Evolutionary conservation across 1,140 invertebrate genomes (phyloP).

Genomic region (Araneus ventricosus): DNA sequence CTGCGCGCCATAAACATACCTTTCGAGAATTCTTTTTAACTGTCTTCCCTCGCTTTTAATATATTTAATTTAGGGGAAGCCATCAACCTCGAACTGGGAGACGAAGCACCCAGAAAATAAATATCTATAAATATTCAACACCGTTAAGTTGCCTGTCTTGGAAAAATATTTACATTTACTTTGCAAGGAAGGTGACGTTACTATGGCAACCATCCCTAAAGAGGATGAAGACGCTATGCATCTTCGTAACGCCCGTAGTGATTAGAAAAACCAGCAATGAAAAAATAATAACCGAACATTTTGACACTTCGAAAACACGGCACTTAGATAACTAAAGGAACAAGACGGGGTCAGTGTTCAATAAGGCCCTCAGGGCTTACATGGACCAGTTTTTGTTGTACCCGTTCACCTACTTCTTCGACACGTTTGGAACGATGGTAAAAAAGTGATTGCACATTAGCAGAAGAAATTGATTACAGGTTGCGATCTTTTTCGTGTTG

Average conservation of each 20-base stretch:
- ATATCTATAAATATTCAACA: conserved; percentile 46
- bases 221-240: background rate
- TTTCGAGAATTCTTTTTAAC: background rate
- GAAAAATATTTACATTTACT: conserved; percentile 22
- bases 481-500: conserved; percentile 3
- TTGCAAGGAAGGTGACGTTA: conserved; percentile 34
- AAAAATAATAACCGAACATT: conserved; percentile 10
- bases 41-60: background rate
- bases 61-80: conserved; percentile 27
- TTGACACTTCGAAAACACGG: background rate
- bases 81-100: conserved; percentile 1
- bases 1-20: background rate
- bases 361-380: background rate
- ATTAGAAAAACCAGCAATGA: background rate
- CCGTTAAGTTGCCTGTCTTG: conserved; percentile 12
- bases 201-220: conserved; percentile 2
- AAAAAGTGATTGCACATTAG: background rate
- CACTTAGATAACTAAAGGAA: conserved; percentile 10
- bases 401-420: conserved; percentile 51
- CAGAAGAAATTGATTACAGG: conserved; percentile 45
- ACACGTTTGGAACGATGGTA: conserved; percentile 27
- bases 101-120: background rate
- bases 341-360: conserved; percentile 34
- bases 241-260: background rate
- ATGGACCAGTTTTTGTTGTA: conserved; percentile 43